Percentiles rank a stretch among this genome's conserved stretches.
Conservation (phyloP, 2,113 vertebrate genomes). For the Calonectris borealis region DNA sequence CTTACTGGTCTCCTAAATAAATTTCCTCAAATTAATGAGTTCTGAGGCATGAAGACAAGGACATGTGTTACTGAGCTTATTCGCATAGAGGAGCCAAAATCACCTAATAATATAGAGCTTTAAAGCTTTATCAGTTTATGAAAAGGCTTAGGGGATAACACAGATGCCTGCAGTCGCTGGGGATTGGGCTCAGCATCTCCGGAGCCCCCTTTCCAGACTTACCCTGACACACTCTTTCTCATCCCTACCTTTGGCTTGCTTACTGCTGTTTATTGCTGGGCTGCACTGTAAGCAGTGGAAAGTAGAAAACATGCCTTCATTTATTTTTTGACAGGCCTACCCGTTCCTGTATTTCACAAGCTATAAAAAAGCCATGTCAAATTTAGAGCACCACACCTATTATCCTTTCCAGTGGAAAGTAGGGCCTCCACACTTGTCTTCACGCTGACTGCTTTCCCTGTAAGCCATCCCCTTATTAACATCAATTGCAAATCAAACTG, state of each 20-base stretch:
- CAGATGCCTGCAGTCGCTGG: not conserved
- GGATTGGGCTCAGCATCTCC: not conserved
- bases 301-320: not conserved
- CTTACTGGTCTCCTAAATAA: not conserved
- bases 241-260: not conserved
- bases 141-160: not conserved
- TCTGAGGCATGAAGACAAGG: not conserved
- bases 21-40: not conserved
- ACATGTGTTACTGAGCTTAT: not conserved
- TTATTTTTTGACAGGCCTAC: not conserved
- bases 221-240: not conserved
- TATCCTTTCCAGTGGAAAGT: not conserved
- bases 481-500: not conserved
- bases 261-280: not conserved
- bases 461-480: constrained; percentile 38
- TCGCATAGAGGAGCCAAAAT: not conserved
- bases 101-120: not conserved
- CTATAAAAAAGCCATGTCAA: not conserved
- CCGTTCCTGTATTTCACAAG: not conserved
- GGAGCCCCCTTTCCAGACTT: not conserved
- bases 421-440: not conserved
- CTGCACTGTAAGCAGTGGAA: not conserved
- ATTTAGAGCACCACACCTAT: not conserved
- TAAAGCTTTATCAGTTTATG: constrained; percentile 9
- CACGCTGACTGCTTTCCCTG: not conserved